Evolutionary conservation across 2,113 vertebrate species (phyloP), one percentile per base, ranked within the genome.

Genomic region (Aegithalos caudatus): DNA sequence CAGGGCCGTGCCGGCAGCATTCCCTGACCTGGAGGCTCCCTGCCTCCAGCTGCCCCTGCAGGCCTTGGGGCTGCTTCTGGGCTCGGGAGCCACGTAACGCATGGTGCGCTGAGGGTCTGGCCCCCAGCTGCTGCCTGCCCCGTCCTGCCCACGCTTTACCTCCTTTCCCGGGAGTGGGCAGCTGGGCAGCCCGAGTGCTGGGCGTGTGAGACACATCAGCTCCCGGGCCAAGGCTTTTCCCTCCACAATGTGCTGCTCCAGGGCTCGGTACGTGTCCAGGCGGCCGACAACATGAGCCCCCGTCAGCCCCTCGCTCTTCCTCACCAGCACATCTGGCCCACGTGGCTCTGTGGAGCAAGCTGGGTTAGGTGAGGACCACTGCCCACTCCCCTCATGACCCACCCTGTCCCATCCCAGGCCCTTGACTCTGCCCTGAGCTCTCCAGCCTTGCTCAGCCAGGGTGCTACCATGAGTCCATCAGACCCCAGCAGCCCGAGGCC

Each of bases 171-270:
- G 31, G 45, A 91, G 79, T 0, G 7, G 20, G 67, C 72, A 60
- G 14, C 82, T 83, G 67, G 97, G 88, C 13, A 96, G 92, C 78
- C 74, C 44, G 2, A 92, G 94, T 2, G 93, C 89, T 1, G 98
- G 88, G 24, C 84, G 92, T 0, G 97, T 58, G 20, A 96, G 69
- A 7, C 97, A 95, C 50, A 98, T 97, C 91, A 99, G 98, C 91
- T 97, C 97, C 3, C 66, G 61, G 72, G 98, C 97, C 84, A 99
- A 92, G 7, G 89, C 66, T 76, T 97, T 94, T 33, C 98, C 98
- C 77, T 99, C 97, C 66, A 96, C 80, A 21, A 99, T 86, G 95
- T 98, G 98, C 96, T 98, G 98, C 92, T 98, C 97, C 38, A 99
- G 97, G 62, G 98, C 97, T n/a, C 28, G 94, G 50, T 98, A 98